Evolutionary conservation across 2,888 invertebrate species (phyloP).

Genomic region (Lithodes maja): DNA sequence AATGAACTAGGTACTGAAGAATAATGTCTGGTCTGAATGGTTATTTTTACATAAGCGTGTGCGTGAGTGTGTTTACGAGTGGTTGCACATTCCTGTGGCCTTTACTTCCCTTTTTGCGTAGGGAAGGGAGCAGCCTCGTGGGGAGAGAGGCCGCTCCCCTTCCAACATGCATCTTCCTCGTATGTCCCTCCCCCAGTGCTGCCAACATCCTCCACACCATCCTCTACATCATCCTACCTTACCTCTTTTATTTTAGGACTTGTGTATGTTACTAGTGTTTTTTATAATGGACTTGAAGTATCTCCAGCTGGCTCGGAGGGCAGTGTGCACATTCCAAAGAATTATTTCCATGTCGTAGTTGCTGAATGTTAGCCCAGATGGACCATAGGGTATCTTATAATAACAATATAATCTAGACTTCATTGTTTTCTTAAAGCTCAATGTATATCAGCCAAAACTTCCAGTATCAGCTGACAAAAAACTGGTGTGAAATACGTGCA

Average conservation of each 20-base stretch:
- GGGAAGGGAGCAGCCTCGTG: slow-evolving; percentile 67
- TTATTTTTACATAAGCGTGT: slow-evolving; percentile 63
- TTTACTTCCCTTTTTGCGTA: slow-evolving; percentile 60
- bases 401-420: slow-evolving; percentile 56
- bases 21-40: slow-evolving; percentile 57
- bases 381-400: slow-evolving; percentile 65
- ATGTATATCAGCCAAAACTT: slow-evolving; percentile 63
- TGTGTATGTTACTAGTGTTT: slow-evolving; percentile 43
- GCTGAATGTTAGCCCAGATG: slow-evolving; percentile 66
- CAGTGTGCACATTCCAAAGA: slow-evolving; percentile 67
- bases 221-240: slow-evolving; percentile 16
- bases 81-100: slow-evolving; percentile 67
- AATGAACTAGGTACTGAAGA: slow-evolving; percentile 37
- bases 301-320: slow-evolving; percentile 52
- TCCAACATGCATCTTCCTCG: slow-evolving; percentile 50
- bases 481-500: slow-evolving; percentile 51
- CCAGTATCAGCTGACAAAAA: slow-evolving; percentile 55
- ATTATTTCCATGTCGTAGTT: slow-evolving; percentile 63
- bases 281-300: slow-evolving; percentile 25
- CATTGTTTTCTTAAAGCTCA: slow-evolving; percentile 66
- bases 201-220: background rate
- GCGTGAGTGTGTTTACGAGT: slow-evolving; percentile 23
- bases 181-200: slow-evolving; percentile 56
- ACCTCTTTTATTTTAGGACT: slow-evolving; percentile 38
- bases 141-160: slow-evolving; percentile 66